Evolutionary conservation across 2,113 vertebrate species (phyloP).

Genomic region (Notothenia rossii): DNA sequence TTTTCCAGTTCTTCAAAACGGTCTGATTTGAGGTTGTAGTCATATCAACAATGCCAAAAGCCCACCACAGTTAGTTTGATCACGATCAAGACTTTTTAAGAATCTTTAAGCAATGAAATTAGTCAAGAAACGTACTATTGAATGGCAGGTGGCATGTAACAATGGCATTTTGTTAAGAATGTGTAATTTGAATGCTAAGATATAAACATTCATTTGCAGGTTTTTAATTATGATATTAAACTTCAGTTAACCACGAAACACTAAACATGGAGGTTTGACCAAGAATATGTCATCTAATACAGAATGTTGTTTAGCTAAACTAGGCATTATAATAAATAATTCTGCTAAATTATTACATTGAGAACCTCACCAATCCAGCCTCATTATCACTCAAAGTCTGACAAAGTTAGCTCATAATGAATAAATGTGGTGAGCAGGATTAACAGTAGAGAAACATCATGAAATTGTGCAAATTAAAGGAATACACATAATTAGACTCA

Average conservation of each 20-base stretch:
- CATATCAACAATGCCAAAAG: conserved; percentile 19
- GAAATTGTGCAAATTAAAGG: not conserved
- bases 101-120: not conserved
- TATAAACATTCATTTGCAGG: not conserved
- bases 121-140: not conserved
- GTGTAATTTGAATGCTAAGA: not conserved
- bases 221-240: not conserved
- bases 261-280: not conserved
- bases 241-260: not conserved
- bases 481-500: not conserved
- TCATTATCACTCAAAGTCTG: not conserved
- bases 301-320: not conserved
- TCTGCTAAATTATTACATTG: not conserved
- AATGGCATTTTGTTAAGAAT: not conserved
- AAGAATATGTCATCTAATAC: not conserved
- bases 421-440: not conserved
- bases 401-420: not conserved
- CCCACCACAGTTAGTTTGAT: conserved; percentile 3
- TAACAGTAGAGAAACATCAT: conserved; percentile 2
- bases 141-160: not conserved
- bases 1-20: conserved; percentile 20
- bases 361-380: not conserved
- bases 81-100: not conserved
- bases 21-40: conserved; percentile 7
- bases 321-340: not conserved